Evolutionary conservation across 2,113 vertebrate species (phyloP).

Genomic region (Erpornis zantholeuca): DNA sequence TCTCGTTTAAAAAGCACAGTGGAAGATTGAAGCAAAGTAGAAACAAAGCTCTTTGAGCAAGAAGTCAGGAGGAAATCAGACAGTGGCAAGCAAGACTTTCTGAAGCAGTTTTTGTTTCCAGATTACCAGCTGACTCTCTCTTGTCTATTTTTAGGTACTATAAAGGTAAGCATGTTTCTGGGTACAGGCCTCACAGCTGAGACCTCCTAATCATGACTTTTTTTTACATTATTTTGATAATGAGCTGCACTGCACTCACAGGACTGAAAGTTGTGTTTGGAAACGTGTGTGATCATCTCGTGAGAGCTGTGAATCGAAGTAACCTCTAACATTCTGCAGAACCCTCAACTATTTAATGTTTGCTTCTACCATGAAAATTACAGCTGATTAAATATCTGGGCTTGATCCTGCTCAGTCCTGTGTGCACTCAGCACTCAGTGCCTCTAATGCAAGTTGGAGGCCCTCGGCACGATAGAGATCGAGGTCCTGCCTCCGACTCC

Average conservation of each 20-base stretch:
- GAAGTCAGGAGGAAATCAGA: background rate
- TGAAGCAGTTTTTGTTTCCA: background rate
- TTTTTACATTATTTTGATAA: conserved; percentile 5
- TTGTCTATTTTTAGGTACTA: background rate
- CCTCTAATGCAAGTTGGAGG: background rate
- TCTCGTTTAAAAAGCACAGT: background rate
- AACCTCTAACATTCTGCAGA: conserved; percentile 31
- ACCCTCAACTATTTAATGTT: conserved; percentile 16
- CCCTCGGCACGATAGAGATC: background rate
- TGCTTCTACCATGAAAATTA: conserved; percentile 8
- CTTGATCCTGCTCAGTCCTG: background rate
- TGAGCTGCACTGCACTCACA: background rate
- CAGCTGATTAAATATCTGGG: conserved; percentile 25
- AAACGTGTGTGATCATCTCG: background rate
- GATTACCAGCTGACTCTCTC: background rate
- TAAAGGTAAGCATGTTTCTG: background rate
- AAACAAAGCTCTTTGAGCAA: background rate
- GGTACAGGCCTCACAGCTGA: background rate
- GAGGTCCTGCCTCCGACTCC: conserved; percentile 2
- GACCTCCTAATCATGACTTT: background rate
- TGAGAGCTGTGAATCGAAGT: conserved; percentile 2
- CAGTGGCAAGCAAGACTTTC: background rate
- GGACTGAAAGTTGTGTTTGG: background rate
- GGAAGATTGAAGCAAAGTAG: background rate
- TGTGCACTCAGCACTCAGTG: background rate